phyloP scores from a whole-genome alignment of 2,113 vertebrate species.

The Natator depressus region DNA sequence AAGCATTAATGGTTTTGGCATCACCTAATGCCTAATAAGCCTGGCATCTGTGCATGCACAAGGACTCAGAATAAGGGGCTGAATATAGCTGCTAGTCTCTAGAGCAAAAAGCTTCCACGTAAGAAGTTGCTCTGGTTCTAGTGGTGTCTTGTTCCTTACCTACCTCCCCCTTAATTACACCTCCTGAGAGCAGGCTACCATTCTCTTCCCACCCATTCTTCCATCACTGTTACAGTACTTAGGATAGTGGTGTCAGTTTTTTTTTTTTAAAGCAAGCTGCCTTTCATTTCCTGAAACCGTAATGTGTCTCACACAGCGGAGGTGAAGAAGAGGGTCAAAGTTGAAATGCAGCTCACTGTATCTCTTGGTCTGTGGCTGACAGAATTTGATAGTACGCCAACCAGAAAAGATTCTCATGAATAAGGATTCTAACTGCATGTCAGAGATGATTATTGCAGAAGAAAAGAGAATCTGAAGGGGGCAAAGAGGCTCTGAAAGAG shows the following conservation, averaged over 20 bases:
- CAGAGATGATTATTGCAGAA: not conserved
- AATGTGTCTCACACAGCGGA: not conserved
- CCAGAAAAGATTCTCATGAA: not conserved
- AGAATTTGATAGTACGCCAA: not conserved
- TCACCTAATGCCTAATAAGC: not conserved
- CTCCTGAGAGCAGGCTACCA: not conserved
- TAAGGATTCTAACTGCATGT: not conserved
- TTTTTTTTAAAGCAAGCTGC: not conserved
- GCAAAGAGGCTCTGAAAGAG: not conserved
- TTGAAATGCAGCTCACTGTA: conserved; percentile 8
- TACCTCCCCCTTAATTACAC: not conserved
- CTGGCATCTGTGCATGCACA: not conserved
- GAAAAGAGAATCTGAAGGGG: not conserved
- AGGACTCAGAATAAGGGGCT: not conserved
- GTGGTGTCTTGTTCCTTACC: not conserved
- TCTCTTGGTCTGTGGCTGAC: not conserved
- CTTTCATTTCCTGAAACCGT: not conserved
- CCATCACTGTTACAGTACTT: not conserved
- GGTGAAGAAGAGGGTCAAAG: conserved; percentile 21
- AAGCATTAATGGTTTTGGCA: not conserved
- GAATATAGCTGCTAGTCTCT: not conserved
- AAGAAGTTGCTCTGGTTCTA: not conserved
- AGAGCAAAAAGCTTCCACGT: not conserved
- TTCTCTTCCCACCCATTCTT: not conserved
- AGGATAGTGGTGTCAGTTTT: not conserved